Percentiles rank a stretch among this genome's conserved stretches.
Evolutionary conservation across 2,113 vertebrate genomes (phyloP).

Genomic region (Chaetops frenatus): DNA sequence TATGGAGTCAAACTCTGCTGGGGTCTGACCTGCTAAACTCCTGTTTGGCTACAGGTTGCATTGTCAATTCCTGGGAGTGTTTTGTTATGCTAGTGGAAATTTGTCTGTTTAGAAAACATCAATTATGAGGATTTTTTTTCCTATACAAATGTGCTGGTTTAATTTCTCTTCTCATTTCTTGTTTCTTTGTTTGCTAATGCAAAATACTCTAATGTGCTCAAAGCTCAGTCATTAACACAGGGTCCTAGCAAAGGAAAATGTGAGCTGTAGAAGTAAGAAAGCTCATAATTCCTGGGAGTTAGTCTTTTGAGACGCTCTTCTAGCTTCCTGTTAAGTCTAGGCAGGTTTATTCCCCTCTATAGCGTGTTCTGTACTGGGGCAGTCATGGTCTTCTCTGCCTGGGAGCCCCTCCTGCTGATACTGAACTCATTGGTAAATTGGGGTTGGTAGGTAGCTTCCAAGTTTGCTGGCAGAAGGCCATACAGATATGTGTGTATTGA

Average conservation of each 20-base stretch:
- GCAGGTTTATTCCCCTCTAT: not conserved
- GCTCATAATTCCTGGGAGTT: not conserved
- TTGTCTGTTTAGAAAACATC: not conserved
- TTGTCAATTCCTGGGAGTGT: not conserved
- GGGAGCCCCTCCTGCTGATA: not conserved
- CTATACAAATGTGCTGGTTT: not conserved
- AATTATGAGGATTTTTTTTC: not conserved
- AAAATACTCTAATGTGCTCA: not conserved
- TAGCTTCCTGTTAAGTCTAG: not conserved
- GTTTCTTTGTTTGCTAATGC: not conserved
- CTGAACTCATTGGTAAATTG: not conserved
- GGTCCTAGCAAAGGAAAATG: not conserved
- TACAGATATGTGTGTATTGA: not conserved
- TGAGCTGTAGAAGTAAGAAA: not conserved
- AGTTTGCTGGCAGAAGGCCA: not conserved
- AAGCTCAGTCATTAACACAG: not conserved
- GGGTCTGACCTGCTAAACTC: not conserved
- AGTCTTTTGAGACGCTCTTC: not conserved
- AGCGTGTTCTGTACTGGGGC: not conserved
- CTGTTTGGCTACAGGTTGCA: not conserved
- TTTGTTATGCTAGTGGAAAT: not conserved
- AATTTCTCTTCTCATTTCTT: not conserved
- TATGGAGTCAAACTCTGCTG: not conserved
- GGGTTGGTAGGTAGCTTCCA: not conserved
- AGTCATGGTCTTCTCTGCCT: not conserved